Conservation (phyloP, 2,113 vertebrate species). For the Laterallus jamaicensis region DNA sequence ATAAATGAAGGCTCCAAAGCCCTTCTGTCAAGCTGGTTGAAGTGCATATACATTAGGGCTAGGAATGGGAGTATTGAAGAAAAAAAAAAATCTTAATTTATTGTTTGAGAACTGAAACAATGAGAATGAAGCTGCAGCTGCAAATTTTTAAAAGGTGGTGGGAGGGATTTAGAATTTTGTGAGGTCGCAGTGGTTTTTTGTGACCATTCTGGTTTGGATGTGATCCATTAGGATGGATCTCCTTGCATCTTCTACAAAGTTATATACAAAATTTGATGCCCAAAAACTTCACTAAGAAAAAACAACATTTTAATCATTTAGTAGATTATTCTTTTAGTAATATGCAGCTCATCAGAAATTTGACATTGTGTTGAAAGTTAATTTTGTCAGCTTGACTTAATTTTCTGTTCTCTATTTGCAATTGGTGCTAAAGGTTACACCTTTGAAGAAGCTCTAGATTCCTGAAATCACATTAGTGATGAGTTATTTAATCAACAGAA, state of each 20-base stretch:
- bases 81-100: background rate
- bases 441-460: background rate
- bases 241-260: background rate
- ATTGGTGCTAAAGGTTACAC: background rate
- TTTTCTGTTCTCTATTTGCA: background rate
- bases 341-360: background rate
- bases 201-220: background rate
- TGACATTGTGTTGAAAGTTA: background rate
- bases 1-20: background rate
- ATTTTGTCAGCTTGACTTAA: background rate
- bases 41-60: background rate
- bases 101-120: background rate
- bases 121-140: background rate
- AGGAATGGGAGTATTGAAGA: background rate
- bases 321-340: background rate
- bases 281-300: background rate
- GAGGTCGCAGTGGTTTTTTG: background rate
- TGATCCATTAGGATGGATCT: background rate
- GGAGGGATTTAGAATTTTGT: background rate
- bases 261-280: background rate
- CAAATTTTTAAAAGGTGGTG: background rate
- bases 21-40: background rate
- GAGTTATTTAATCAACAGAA: conserved; percentile 11
- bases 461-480: background rate
- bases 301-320: background rate